Evolutionary conservation across 2,113 vertebrate species (phyloP).

Genomic region (Ophthalmolycus amberensis): DNA sequence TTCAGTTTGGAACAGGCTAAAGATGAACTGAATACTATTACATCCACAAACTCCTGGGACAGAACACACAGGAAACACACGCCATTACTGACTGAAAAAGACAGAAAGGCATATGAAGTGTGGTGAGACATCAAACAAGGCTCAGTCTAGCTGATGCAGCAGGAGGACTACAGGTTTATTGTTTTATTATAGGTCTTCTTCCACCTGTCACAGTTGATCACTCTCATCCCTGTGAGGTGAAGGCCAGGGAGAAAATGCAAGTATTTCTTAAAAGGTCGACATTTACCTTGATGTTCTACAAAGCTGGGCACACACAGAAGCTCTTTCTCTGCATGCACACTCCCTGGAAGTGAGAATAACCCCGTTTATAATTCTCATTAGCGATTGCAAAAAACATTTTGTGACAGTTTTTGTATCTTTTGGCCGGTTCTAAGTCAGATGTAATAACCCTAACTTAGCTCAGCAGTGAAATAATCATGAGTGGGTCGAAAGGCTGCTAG

Average conservation of each 20-base stretch:
- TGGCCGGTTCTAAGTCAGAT: neutral
- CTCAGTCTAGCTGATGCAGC: constrained; percentile 46
- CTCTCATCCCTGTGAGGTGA: constrained; percentile 30
- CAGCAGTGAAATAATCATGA: neutral
- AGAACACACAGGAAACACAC: constrained; percentile 1
- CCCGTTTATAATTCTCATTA: constrained; percentile 4
- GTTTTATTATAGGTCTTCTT: constrained; percentile 52
- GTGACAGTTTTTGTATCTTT: neutral
- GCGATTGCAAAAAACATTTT: neutral
- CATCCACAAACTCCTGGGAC: neutral
- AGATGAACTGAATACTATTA: constrained; percentile 18
- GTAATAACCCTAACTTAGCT: neutral
- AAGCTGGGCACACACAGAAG: neutral
- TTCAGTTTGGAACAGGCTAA: constrained; percentile 22
- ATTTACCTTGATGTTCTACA: constrained; percentile 35
- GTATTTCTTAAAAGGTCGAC: constrained; percentile 39
- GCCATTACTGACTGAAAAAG: neutral
- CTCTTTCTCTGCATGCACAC: neutral
- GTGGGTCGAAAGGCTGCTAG: neutral
- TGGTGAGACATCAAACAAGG: constrained; percentile 25
- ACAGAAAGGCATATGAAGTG: constrained; percentile 12
- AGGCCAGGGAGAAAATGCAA: constrained; percentile 34
- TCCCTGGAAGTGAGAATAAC: neutral
- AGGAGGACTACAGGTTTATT: constrained; percentile 25
- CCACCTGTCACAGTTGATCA: constrained; percentile 62